Conservation (phyloP, 2,797 vertebrate genomes). For the Acrocephalus scirpaceus region DNA sequence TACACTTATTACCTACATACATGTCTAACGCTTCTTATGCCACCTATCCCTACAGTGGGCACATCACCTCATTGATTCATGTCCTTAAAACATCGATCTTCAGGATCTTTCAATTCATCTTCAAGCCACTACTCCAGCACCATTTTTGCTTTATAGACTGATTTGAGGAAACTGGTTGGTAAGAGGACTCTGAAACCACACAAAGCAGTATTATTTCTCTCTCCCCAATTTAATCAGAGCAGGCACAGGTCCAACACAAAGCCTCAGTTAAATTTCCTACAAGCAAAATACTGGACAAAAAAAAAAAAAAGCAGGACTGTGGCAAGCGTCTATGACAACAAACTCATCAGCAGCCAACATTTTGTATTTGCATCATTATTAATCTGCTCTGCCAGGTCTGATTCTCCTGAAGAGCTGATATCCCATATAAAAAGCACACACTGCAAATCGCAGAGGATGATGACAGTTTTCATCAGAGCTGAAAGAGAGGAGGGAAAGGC, state of each 20-base stretch:
- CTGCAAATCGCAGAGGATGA: constrained; percentile 61
- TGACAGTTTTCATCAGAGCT: constrained; percentile 36
- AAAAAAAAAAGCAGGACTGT: not conserved
- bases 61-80: not conserved
- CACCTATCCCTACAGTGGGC: not conserved
- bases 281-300: not conserved
- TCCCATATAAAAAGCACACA: constrained; percentile 18
- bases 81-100: constrained; percentile 13
- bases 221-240: constrained; percentile 36
- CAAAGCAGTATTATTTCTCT: constrained; percentile 18
- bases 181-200: not conserved
- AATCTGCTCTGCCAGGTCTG: constrained; percentile 63
- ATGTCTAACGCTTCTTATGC: not conserved
- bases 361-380: constrained; percentile 62
- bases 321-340: constrained; percentile 58
- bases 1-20: not conserved
- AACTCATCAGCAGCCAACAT: constrained; percentile 49
- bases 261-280: constrained; percentile 25
- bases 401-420: constrained; percentile 52
- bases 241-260: constrained; percentile 43
- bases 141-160: not conserved
- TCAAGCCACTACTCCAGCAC: not conserved
- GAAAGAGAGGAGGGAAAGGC: constrained; percentile 17
- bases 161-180: not conserved
- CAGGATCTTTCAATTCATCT: constrained; percentile 16